Conservation (phyloP, 2,888 invertebrate genomes). For the Hirtodrosophila duncani region DNA sequence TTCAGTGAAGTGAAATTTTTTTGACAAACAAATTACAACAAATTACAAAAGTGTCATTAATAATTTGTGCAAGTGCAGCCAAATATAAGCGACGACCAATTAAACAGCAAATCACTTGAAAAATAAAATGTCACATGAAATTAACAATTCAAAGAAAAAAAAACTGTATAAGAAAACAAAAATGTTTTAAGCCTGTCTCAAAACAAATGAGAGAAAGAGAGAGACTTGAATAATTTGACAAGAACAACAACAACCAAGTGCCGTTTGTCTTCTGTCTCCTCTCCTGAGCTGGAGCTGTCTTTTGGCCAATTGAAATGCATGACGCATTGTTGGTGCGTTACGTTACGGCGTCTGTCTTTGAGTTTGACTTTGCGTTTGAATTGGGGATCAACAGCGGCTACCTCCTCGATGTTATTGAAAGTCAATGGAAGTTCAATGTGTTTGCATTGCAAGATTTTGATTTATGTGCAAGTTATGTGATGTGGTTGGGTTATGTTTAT, state of each 20-base stretch:
- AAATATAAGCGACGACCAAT: slow-evolving; percentile 12
- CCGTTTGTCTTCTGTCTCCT: no score
- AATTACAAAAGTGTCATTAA: slow-evolving; percentile 20
- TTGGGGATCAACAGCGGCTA: no score
- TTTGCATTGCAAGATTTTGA: slow-evolving; percentile 42
- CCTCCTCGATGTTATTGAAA: slow-evolving; percentile 8
- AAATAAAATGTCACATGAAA: slow-evolving; percentile 33
- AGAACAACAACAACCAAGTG: no score
- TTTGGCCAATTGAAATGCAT: slow-evolving; percentile 56
- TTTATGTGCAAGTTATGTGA: slow-evolving; percentile 26
- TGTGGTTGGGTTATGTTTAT: slow-evolving; percentile 17
- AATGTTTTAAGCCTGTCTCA: neutral
- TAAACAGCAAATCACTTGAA: slow-evolving; percentile 11
- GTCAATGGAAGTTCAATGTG: slow-evolving; percentile 20
- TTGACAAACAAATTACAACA: slow-evolving; percentile 9
- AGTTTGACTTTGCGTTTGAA: neutral
- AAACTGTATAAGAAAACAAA: slow-evolving; percentile 10
- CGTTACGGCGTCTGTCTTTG: slow-evolving; percentile 10
- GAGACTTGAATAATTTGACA: no score
- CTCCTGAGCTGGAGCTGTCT: slow-evolving; percentile 28
- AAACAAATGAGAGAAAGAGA: no score
- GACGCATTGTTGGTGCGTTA: slow-evolving; percentile 58
- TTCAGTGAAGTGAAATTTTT: slow-evolving; percentile 21
- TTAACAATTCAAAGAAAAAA: slow-evolving; percentile 27
- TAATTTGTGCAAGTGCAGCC: slow-evolving; percentile 8